phyloP scores from a whole-genome alignment of 2,113 vertebrate genomes.

The Hyaena hyaena region DNA sequence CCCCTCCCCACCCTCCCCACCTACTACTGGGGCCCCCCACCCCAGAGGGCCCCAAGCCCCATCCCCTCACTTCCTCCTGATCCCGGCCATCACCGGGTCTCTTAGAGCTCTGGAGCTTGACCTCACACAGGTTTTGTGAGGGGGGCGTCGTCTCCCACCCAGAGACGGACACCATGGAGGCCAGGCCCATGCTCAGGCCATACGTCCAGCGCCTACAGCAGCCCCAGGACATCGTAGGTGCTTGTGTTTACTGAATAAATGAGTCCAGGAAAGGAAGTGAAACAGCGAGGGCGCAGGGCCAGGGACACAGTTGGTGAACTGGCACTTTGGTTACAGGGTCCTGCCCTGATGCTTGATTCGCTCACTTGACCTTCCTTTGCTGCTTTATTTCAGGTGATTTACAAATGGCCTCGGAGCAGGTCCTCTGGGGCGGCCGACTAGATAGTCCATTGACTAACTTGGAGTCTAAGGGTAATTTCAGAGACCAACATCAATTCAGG shows the following conservation, averaged over 20 bases:
- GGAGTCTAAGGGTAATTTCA: too few species aligned
- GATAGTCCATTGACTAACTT: too few species aligned
- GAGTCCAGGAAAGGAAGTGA: not conserved
- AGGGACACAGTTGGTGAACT: rapidly evolving
- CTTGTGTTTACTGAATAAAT: rapidly evolving
- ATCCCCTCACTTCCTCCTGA: not conserved
- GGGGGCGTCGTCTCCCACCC: rapidly evolving
- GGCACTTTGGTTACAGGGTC: rapidly evolving
- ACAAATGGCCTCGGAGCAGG: not conserved
- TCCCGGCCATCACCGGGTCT: not conserved
- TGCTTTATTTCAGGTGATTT: not conserved
- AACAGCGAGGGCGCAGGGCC: rapidly evolving
- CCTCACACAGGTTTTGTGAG: rapidly evolving
- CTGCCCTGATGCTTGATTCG: not conserved
- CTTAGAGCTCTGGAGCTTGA: not conserved
- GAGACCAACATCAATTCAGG: not conserved
- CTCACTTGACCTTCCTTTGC: rapidly evolving
- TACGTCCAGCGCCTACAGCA: rapidly evolving
- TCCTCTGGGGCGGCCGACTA: rapidly evolving
- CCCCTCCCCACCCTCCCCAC: rapidly evolving
- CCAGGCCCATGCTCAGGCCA: rapidly evolving
- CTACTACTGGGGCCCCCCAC: too few species aligned
- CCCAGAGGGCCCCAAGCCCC: too few species aligned
- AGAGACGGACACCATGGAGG: not conserved
- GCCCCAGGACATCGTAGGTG: rapidly evolving